Percentiles rank a stretch among this genome's conserved stretches.
Evolutionary conservation across 2,797 vertebrate genomes (phyloP).

Genomic region (Pristis pectinata): DNA sequence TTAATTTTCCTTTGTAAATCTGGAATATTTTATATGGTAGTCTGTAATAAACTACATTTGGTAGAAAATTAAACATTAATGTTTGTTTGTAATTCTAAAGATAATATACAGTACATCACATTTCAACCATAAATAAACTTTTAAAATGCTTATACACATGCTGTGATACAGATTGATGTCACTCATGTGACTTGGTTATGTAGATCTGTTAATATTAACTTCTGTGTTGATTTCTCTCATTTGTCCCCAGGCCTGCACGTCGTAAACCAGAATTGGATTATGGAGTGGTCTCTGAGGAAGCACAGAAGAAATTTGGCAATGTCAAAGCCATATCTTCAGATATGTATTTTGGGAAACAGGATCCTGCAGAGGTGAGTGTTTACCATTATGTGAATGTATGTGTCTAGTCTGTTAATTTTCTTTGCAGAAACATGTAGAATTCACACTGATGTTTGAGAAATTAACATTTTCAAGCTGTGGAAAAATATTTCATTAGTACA

Average conservation of each 20-base stretch:
- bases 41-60: background rate
- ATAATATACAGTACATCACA: background rate
- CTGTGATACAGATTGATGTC: background rate
- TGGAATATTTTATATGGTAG: background rate
- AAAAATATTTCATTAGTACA: background rate
- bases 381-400: conserved; percentile 20
- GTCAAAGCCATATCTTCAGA: conserved; percentile 92
- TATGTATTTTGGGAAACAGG: conserved; percentile 91
- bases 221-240: background rate
- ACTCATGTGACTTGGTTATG: background rate
- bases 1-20: background rate
- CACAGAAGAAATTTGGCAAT: conserved; percentile 82
- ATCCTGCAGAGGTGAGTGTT: conserved; percentile 67
- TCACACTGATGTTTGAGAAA: background rate
- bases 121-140: background rate
- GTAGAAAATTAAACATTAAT: background rate
- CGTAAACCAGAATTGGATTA: conserved; percentile 68
- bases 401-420: background rate
- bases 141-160: background rate
- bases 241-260: conserved; percentile 59
- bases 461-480: background rate
- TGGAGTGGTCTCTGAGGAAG: conserved; percentile 60
- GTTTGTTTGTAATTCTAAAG: background rate
- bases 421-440: background rate
- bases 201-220: background rate